These are phyloP conservation scores for Onychostoma macrolepis DNA, from an alignment of 2,113 vertebrate genomes.

Conservation along the genomic window DNA sequence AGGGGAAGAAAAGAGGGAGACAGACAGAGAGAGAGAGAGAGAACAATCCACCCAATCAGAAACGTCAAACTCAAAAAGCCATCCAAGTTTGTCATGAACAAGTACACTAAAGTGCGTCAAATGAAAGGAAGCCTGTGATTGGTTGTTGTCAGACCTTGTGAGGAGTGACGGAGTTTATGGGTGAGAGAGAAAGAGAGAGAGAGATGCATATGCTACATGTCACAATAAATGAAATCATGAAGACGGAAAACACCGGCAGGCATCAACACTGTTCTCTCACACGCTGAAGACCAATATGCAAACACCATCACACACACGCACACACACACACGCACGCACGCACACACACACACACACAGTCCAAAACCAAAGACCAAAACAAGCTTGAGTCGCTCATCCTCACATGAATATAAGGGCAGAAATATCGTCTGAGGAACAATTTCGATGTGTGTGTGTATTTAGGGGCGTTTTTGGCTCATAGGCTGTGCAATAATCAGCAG, in stretches of 20 bases:
- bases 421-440: constrained; percentile 62
- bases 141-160: constrained; percentile 48
- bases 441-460: constrained; percentile 40
- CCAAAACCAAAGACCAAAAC: constrained; percentile 46
- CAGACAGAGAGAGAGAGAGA: neutral
- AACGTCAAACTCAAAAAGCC: constrained; percentile 48
- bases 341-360: constrained; percentile 30
- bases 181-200: constrained; percentile 38
- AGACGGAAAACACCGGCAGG: constrained; percentile 57
- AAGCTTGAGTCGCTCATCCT: constrained; percentile 46
- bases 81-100: constrained; percentile 47
- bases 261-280: constrained; percentile 54
- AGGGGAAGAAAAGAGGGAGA: constrained; percentile 51
- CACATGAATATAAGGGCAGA: constrained; percentile 59
- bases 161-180: constrained; percentile 34
- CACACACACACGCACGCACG: constrained; percentile 26
- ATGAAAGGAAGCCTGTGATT: constrained; percentile 50
- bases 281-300: constrained; percentile 57
- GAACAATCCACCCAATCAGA: constrained; percentile 41
- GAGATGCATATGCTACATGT: constrained; percentile 59
- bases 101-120: constrained; percentile 43
- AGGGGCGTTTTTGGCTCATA: constrained; percentile 34
- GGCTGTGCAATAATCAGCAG: constrained; percentile 53
- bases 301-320: constrained; percentile 44
- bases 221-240: constrained; percentile 60